Percentiles rank a stretch among this genome's conserved stretches.
Evolutionary conservation across 2,888 invertebrate genomes (phyloP).

Genomic region (Charanyca ferruginea): DNA sequence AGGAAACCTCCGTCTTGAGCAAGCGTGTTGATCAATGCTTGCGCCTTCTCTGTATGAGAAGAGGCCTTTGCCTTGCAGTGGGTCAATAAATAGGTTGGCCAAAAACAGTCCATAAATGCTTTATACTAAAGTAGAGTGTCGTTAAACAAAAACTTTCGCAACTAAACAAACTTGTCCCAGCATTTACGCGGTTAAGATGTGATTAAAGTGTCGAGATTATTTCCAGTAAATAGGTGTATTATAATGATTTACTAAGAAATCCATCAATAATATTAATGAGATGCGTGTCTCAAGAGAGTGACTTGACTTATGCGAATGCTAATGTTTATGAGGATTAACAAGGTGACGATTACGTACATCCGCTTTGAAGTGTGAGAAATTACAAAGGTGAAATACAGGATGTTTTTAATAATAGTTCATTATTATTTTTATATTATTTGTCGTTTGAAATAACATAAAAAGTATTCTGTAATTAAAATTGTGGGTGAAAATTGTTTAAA

Average conservation of each 20-base stretch:
- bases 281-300: conserved; percentile 28
- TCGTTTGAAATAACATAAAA: neutral
- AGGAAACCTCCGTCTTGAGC: no score
- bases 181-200: conserved; percentile 36
- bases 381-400: conserved; percentile 11
- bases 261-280: conserved; percentile 48
- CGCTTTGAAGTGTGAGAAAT: conserved; percentile 30
- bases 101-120: no score
- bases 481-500: no score
- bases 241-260: conserved; percentile 60
- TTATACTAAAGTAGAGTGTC: no score
- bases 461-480: neutral
- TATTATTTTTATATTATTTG: neutral
- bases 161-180: conserved; percentile 29
- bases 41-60: no score
- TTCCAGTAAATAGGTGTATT: conserved; percentile 48
- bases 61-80: no score
- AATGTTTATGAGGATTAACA: conserved; percentile 38
- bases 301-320: conserved; percentile 29
- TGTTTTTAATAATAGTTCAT: neutral
- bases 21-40: no score
- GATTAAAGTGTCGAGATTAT: conserved; percentile 44
- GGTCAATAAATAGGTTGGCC: no score
- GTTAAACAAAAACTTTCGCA: neutral
- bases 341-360: conserved; percentile 32